phyloP scores from a whole-genome alignment of 2,888 invertebrate genomes.

The Pristionchus entomophagus region DNA sequence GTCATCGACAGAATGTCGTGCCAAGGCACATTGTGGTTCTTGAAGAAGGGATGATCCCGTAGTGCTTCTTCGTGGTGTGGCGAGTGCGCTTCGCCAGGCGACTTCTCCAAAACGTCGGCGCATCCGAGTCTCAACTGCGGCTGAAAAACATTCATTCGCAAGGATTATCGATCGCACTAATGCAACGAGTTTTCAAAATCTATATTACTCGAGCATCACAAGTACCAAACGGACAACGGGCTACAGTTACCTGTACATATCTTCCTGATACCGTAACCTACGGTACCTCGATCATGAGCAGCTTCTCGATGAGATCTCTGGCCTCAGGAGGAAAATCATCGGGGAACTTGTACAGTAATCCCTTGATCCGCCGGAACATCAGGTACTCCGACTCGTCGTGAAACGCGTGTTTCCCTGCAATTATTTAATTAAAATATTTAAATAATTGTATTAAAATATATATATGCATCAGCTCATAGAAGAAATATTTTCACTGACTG shows the following conservation, averaged over 20 bases:
- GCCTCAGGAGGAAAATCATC: slow-evolving; percentile 79
- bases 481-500: neutral
- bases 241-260: too few species aligned
- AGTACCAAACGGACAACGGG: neutral
- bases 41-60: slow-evolving; percentile 3
- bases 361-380: slow-evolving; percentile 93
- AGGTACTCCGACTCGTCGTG: slow-evolving; percentile 86
- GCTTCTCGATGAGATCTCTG: slow-evolving; percentile 39
- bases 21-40: neutral
- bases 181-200: neutral
- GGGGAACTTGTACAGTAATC: slow-evolving; percentile 85
- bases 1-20: neutral
- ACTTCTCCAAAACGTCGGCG: slow-evolving; percentile 20
- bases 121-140: slow-evolving; percentile 21
- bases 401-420: slow-evolving; percentile 65
- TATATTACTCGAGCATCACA: neutral
- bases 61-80: neutral
- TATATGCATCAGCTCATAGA: too few species aligned
- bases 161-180: neutral
- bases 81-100: neutral
- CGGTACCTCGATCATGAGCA: slow-evolving; percentile 36
- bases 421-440: neutral
- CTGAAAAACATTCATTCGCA: neutral
- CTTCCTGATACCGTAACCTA: neutral
- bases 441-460: neutral